Conservation (phyloP, 2,888 invertebrate species). For the Tetrapedia diversipes region DNA sequence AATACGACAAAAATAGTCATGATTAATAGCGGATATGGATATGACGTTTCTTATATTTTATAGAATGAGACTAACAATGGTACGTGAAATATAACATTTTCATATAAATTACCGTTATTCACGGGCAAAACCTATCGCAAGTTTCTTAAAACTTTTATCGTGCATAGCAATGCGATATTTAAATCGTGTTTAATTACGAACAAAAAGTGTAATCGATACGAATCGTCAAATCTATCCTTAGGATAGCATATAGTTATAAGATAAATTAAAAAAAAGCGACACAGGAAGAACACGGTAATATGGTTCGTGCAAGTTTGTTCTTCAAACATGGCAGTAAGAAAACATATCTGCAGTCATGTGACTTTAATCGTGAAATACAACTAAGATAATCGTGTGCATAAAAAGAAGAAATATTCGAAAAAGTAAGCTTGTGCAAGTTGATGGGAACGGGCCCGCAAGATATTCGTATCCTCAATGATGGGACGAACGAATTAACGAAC, state of each 20-base stretch:
- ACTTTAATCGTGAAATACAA: slow-evolving; percentile 37
- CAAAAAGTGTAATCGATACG: background rate
- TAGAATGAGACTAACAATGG: too few relatives aligned
- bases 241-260: background rate
- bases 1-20: too few relatives aligned
- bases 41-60: too few relatives aligned
- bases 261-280: background rate
- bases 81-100: too few relatives aligned
- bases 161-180: background rate
- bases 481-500: slow-evolving; percentile 17
- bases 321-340: slow-evolving; percentile 18
- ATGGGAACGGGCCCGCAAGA: slow-evolving; percentile 38
- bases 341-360: slow-evolving; percentile 20
- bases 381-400: background rate
- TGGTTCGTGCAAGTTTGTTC: background rate
- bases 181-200: background rate
- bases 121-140: too few relatives aligned
- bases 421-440: background rate
- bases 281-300: background rate
- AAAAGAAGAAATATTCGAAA: background rate
- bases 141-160: too few relatives aligned
- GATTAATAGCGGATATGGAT: too few relatives aligned
- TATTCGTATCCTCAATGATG: slow-evolving; percentile 14
- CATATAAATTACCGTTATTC: too few relatives aligned
- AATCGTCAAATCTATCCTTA: too few relatives aligned